Evolutionary conservation across 1,140 invertebrate genomes (phyloP).

Genomic region (Lanistes nyassanus): DNA sequence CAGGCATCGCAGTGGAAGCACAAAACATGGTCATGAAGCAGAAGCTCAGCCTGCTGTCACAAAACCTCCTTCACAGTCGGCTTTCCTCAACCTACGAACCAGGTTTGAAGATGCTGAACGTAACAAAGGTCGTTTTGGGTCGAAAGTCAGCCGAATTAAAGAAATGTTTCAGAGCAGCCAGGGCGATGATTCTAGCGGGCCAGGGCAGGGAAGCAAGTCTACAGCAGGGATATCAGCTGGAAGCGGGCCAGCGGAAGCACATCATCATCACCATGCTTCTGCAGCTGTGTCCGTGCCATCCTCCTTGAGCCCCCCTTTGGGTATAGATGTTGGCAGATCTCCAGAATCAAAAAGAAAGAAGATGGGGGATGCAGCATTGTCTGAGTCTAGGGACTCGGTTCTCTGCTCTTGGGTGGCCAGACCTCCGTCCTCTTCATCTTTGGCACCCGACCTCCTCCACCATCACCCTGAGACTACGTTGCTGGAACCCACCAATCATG

Average conservation of each 20-base stretch:
- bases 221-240: not conserved
- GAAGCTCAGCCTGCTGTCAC: slow-evolving; percentile 19
- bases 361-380: slow-evolving; percentile 23
- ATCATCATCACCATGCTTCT: not conserved
- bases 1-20: slow-evolving; percentile 44
- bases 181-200: slow-evolving; percentile 20
- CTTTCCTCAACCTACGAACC: slow-evolving; percentile 26
- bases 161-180: slow-evolving; percentile 44
- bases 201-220: not conserved
- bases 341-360: slow-evolving; percentile 47
- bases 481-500: slow-evolving; percentile 53
- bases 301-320: not conserved
- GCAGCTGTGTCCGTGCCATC: not conserved
- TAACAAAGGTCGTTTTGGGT: slow-evolving; percentile 32
- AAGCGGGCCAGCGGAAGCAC: not conserved
- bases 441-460: slow-evolving; percentile 17
- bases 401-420: slow-evolving; percentile 1
- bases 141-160: slow-evolving; percentile 52
- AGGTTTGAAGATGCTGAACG: slow-evolving; percentile 29
- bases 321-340: slow-evolving; percentile 34
- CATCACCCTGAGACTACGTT: slow-evolving; percentile 28
- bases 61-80: slow-evolving; percentile 6
- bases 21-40: slow-evolving; percentile 13
- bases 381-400: slow-evolving; percentile 5
- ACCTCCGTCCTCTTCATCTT: not conserved